A percentile compares a stretch with the other conserved stretches of the same genome.
phyloP scores from a whole-genome alignment of 2,888 invertebrate species.

The Icerya purchasi region DNA sequence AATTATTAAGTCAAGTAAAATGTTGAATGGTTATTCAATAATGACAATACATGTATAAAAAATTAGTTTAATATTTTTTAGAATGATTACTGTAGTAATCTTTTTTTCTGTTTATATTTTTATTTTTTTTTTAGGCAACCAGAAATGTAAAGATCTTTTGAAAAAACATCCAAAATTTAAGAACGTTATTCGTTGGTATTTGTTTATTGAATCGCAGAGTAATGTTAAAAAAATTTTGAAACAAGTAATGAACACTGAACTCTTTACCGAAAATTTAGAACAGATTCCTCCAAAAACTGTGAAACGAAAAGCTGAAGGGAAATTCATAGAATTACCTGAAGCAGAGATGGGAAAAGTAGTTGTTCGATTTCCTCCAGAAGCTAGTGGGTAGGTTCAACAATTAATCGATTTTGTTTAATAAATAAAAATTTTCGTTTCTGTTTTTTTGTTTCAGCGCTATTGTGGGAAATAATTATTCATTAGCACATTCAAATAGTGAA shows the following conservation, averaged over 20 bases:
- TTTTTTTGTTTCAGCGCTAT: too few relatives aligned
- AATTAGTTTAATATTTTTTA: too few relatives aligned
- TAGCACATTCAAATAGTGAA: too few relatives aligned
- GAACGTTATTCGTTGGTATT: conserved; percentile 10
- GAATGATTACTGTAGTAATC: background rate
- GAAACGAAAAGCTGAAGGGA: conserved; percentile 63
- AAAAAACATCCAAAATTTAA: background rate
- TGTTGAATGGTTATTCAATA: too few relatives aligned
- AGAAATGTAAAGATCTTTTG: background rate
- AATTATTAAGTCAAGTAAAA: too few relatives aligned
- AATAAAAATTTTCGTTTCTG: too few relatives aligned
- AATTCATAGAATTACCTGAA: conserved; percentile 86
- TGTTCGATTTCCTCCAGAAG: conserved; percentile 98
- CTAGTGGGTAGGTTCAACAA: conserved; percentile 91
- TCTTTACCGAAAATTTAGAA: background rate
- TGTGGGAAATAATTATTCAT: too few relatives aligned
- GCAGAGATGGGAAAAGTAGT: conserved; percentile 96
- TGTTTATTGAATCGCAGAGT: conserved; percentile 8
- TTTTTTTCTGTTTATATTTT: background rate
- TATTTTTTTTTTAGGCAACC: background rate
- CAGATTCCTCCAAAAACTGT: background rate
- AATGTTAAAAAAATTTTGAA: background rate
- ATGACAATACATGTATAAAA: too few relatives aligned
- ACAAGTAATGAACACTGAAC: background rate
- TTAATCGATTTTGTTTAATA: too few relatives aligned